phyloP scores from a whole-genome alignment of 2,113 vertebrate species.

The Gadus chalcogrammus region DNA sequence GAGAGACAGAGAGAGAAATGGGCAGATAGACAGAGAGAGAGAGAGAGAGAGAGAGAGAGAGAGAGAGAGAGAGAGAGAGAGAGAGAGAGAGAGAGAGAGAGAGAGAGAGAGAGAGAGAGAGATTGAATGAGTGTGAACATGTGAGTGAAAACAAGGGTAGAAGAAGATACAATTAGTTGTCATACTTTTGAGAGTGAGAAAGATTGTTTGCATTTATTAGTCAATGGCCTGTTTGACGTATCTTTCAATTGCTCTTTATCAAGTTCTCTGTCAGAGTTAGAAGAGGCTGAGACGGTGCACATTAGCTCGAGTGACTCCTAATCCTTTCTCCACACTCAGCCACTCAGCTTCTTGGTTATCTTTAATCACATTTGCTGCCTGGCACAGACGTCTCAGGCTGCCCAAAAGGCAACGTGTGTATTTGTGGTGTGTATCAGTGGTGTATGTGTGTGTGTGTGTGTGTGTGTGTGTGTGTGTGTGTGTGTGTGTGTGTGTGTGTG shows the following conservation, averaged over 20 bases:
- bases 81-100: too few species aligned
- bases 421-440: neutral
- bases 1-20: neutral
- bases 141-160: too few species aligned
- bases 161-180: too few species aligned
- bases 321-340: slow-evolving; percentile 37
- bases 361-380: slow-evolving; percentile 70
- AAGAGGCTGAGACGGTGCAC: slow-evolving; percentile 16
- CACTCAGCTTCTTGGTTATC: slow-evolving; percentile 52
- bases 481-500: slow-evolving; percentile 1
- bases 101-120: too few species aligned
- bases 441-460: neutral
- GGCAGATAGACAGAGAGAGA: neutral
- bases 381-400: slow-evolving; percentile 53
- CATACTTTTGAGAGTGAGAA: too few species aligned
- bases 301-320: slow-evolving; percentile 47
- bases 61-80: too few species aligned
- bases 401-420: slow-evolving; percentile 27
- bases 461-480: slow-evolving; percentile 6
- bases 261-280: slow-evolving; percentile 1
- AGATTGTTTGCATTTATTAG: neutral
- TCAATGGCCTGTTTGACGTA: neutral
- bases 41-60: too few species aligned
- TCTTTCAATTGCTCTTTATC: neutral
- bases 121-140: too few species aligned